Conservation (phyloP, 2,113 vertebrate genomes). For the Toxotes jaculatrix region DNA sequence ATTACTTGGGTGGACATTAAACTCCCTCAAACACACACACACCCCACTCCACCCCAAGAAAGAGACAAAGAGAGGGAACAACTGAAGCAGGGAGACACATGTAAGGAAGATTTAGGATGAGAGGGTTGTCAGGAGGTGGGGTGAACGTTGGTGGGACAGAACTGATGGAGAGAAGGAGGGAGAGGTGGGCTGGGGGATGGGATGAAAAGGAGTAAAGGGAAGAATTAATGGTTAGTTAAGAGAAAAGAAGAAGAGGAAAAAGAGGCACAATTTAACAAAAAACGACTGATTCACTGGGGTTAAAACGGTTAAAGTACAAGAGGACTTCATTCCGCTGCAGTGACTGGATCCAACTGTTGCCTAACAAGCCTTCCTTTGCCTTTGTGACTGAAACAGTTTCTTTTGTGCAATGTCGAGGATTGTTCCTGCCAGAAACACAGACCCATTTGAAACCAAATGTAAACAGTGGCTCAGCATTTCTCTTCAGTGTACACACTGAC, state of each 20-base stretch:
- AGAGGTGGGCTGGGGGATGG: not conserved
- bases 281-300: not conserved
- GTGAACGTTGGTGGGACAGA: not conserved
- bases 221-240: not conserved
- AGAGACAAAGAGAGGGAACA: conserved; percentile 22
- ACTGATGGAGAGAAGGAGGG: not conserved
- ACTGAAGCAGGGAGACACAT: conserved; percentile 17
- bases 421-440: not conserved
- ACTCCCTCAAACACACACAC: conserved; percentile 25
- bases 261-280: not conserved
- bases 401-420: too few species aligned
- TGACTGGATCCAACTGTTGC: not conserved
- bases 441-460: not conserved
- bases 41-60: not conserved
- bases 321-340: not conserved
- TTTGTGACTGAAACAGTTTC: not conserved
- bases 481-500: not conserved
- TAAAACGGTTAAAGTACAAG: not conserved
- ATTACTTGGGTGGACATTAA: conserved; percentile 55
- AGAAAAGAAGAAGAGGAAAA: not conserved
- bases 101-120: conserved; percentile 31
- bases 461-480: conserved; percentile 18
- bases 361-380: not conserved
- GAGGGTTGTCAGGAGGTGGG: not conserved
- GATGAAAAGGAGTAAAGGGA: not conserved